phyloP scores from a whole-genome alignment of 2,888 invertebrate species.

The Standfussiana lucernea region DNA sequence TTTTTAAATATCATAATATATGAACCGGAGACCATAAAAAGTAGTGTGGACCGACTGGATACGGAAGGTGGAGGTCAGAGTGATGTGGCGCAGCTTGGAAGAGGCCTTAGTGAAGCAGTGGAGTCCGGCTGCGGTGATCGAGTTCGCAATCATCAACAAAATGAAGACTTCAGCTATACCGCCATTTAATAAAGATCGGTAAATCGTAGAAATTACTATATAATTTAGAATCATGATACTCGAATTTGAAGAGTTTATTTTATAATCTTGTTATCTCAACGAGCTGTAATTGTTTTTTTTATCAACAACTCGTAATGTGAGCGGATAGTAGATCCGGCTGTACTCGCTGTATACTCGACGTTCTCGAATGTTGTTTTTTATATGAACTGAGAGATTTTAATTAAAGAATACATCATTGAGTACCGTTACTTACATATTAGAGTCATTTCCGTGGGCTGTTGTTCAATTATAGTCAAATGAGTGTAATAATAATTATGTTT shows the following conservation, averaged over 20 bases:
- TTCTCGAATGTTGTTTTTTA: conserved; percentile 47
- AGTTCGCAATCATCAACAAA: background rate
- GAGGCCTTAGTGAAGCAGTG: background rate
- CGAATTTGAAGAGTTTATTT: conserved; percentile 29
- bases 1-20: too few relatives aligned
- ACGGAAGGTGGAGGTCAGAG: background rate
- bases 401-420: conserved; percentile 55
- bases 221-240: conserved; percentile 6
- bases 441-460: conserved; percentile 55
- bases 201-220: background rate
- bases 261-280: conserved; percentile 42
- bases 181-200: conserved; percentile 7
- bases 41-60: background rate
- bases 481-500: conserved; percentile 26
- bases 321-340: conserved; percentile 49
- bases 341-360: background rate
- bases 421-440: conserved; percentile 52
- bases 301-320: conserved; percentile 12
- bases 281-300: conserved; percentile 46
- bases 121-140: background rate
- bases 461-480: conserved; percentile 46
- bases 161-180: background rate
- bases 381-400: conserved; percentile 47
- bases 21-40: background rate
- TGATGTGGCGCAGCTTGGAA: background rate